These are phyloP conservation scores for Phenganax marumi DNA, from an alignment of 92 coral and sea anemone genomes.

Conservation along the genomic window DNA sequence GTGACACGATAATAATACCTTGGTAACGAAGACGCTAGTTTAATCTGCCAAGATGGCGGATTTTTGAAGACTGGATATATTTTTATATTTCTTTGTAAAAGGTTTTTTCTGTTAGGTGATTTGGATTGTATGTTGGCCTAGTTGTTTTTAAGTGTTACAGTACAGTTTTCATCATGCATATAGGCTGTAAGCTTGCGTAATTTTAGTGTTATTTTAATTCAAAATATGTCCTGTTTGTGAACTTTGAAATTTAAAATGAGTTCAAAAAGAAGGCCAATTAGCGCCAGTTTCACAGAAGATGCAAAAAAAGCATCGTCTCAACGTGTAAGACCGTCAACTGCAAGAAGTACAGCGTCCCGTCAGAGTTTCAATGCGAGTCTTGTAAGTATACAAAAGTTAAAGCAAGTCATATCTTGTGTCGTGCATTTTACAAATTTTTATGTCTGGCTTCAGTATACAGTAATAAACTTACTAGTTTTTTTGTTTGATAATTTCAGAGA, in stretches of 20 bases:
- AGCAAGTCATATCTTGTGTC: not conserved
- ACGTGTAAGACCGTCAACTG: slow-evolving; percentile 33
- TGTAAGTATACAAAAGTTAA: slow-evolving; percentile 20
- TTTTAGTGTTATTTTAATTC: too few species aligned
- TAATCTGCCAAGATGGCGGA: slow-evolving; percentile 2
- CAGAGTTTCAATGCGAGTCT: slow-evolving; percentile 12
- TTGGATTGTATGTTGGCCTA: too few species aligned
- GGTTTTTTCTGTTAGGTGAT: too few species aligned
- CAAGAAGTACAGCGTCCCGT: slow-evolving; percentile 25
- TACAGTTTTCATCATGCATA: too few species aligned
- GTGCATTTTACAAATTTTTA: not conserved
- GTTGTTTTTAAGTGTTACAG: too few species aligned
- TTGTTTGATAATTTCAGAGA: not conserved
- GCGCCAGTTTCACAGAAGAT: slow-evolving; percentile 31
- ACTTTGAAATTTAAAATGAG: slow-evolving; percentile 1
- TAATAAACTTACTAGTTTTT: not conserved
- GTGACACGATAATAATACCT: slow-evolving; percentile 23
- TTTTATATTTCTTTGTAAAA: too few species aligned
- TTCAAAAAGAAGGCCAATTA: slow-evolving; percentile 37
- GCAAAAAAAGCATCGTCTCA: slow-evolving; percentile 17
- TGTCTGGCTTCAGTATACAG: too few species aligned
- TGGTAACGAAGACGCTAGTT: slow-evolving; percentile 22
- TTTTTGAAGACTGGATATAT: not conserved
- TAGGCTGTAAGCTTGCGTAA: too few species aligned
- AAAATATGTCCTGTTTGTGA: not conserved